Evolutionary conservation across 2,797 vertebrate species (phyloP), one percentile per base, ranked within the genome.

Genomic region (Synaphobranchus kaupii): DNA sequence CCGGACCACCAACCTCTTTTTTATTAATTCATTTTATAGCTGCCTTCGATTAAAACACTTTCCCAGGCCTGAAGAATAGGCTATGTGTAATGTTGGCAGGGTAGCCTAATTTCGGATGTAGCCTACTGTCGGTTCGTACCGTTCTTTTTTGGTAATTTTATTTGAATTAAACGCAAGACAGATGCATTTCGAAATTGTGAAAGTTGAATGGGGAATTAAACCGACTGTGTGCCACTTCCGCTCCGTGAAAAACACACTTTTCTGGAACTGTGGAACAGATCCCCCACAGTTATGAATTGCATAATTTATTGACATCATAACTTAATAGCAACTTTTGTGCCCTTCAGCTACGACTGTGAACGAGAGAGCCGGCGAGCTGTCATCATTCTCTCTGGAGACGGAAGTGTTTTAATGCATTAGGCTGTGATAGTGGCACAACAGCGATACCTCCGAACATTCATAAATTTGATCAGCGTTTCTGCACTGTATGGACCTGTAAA

Each of bases 271-370:
- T 47, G 3, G 78, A 25, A 5, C 34, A 44, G 73, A 44, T 78
- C 20, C 34, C 34, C 73, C 17, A 71, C 68, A 48, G 44, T 50
- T 81, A 25, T 81, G 47, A 81, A 81, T 81, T 81, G 78, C 78
- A 81, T 48, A 50, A 50, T 81, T 81, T n/a, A 50, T 50, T 50
- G 78, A 50, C 44, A 50, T 48, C 78, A 50, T 81, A 81, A 81
- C 47, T 15, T 50, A 22, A 25, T 50, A 48, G 78, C 44, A 80
- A 80, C 47, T 81, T 81, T 48, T 81, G 47, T 81, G 78, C 78
- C 78, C 78, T 50, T 81, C 20, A 81, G 78, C 44, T 81, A 50
- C 78, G 47, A n/a, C 17, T 48, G 44, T 25, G 73, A 81, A 81
- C 50, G 47, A 81, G 47, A 81, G 22, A 78, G 25, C 44, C 47